These are phyloP conservation scores for Zaprionus lineosus DNA, from an alignment of 2,888 invertebrate genomes.

Conservation along the genomic window DNA sequence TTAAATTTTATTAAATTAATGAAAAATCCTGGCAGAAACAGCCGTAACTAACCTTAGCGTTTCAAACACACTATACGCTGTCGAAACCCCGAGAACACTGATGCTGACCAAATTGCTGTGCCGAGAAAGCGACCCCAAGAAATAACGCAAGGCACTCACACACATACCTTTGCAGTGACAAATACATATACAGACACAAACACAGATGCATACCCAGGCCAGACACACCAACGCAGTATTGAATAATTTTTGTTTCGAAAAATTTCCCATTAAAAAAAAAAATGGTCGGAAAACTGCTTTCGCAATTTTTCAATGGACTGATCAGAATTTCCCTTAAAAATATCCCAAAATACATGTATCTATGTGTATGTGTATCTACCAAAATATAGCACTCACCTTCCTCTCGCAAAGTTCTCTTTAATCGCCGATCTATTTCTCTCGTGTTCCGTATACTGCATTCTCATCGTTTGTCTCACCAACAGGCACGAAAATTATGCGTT, in stretches of 20 bases:
- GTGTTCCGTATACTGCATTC: slow-evolving; percentile 43
- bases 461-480: slow-evolving; percentile 37
- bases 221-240: slow-evolving; percentile 49
- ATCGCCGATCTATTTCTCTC: slow-evolving; percentile 12
- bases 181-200: slow-evolving; percentile 24
- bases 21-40: slow-evolving; percentile 64
- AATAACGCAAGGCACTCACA: slow-evolving; percentile 54
- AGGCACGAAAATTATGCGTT: slow-evolving; percentile 65
- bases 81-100: slow-evolving; percentile 84
- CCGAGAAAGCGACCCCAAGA: slow-evolving; percentile 81
- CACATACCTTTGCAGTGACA: slow-evolving; percentile 19
- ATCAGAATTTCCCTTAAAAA: slow-evolving; percentile 58
- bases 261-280: slow-evolving; percentile 74
- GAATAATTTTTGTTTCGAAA: slow-evolving; percentile 58
- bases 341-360: slow-evolving; percentile 20
- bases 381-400: neutral
- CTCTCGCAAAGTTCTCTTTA: no score
- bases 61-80: slow-evolving; percentile 84
- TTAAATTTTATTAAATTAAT: slow-evolving; percentile 7
- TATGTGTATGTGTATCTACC: neutral
- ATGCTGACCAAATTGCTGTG: slow-evolving; percentile 81
- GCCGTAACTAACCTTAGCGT: slow-evolving; percentile 83
- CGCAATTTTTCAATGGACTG: slow-evolving; percentile 56
- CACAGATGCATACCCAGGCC: slow-evolving; percentile 13
- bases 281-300: slow-evolving; percentile 64